Conservation (phyloP, 2,113 vertebrate species). For the Jacana jacana region DNA sequence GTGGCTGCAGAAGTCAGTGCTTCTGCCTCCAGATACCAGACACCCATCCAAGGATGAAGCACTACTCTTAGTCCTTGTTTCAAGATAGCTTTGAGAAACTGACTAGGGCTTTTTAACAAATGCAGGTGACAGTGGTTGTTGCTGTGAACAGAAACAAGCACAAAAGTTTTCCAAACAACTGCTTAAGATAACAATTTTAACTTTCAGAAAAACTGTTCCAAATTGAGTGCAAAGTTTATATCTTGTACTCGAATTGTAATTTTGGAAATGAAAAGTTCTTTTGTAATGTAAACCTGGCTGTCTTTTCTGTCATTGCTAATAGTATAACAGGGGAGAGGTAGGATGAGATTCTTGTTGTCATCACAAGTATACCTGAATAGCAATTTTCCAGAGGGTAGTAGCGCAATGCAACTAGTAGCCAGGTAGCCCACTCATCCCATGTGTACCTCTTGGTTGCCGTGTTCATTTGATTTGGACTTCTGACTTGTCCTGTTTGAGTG, state of each 20-base stretch:
- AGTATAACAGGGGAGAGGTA: background rate
- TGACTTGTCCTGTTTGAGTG: background rate
- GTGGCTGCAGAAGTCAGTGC: background rate
- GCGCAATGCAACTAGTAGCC: background rate
- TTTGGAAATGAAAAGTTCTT: background rate
- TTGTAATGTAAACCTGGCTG: background rate
- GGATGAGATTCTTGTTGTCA: background rate
- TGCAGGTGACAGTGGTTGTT: background rate
- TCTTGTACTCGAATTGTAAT: background rate
- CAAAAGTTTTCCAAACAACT: background rate
- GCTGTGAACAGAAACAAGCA: background rate
- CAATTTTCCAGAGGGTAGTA: background rate
- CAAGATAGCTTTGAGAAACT: background rate
- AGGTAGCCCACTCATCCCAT: accelerated
- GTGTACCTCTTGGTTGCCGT: background rate
- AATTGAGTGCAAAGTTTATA: background rate
- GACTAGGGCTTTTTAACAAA: background rate
- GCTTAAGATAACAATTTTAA: background rate
- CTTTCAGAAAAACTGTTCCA: background rate
- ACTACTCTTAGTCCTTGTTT: background rate
- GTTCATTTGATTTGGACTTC: background rate
- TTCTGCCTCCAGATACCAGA: accelerated
- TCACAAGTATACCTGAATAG: background rate
- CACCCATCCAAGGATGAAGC: background rate
- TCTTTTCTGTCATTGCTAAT: background rate